Conservation (phyloP, 2,797 vertebrate species). For the Sphenodon punctatus region DNA sequence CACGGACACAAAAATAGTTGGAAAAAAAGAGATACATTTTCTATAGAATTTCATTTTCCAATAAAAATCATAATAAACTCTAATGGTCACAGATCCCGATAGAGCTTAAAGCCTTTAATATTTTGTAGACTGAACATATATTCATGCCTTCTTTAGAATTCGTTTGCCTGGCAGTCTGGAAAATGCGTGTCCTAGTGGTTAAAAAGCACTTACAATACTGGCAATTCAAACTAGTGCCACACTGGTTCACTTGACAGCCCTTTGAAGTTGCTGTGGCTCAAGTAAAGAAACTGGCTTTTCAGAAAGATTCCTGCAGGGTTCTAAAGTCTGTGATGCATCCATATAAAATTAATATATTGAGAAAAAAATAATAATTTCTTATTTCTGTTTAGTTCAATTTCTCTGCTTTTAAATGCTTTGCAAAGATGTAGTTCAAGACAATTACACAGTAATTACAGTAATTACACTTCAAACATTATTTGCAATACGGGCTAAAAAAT, state of each 20-base stretch:
- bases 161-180: conserved; percentile 5
- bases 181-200: conserved; percentile 1
- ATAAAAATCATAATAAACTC: neutral
- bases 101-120: neutral
- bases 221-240: conserved; percentile 20
- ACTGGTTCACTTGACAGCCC: conserved; percentile 1
- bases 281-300: neutral
- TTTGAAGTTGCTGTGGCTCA: neutral
- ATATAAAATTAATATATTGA: neutral
- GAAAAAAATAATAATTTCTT: neutral
- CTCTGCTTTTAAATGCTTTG: neutral
- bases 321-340: neutral
- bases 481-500: neutral
- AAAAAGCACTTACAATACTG: conserved; percentile 3
- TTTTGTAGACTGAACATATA: neutral
- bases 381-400: neutral
- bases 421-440: neutral
- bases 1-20: neutral
- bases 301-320: conserved; percentile 7
- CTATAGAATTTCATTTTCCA: neutral
- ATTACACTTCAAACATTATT: neutral
- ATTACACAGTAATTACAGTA: neutral
- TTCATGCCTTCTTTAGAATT: conserved; percentile 20
- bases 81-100: neutral
- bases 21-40: neutral